Percentiles rank a stretch among this genome's conserved stretches.
Conservation (phyloP, 2,888 invertebrate genomes). For the Tenodera sinensis region DNA sequence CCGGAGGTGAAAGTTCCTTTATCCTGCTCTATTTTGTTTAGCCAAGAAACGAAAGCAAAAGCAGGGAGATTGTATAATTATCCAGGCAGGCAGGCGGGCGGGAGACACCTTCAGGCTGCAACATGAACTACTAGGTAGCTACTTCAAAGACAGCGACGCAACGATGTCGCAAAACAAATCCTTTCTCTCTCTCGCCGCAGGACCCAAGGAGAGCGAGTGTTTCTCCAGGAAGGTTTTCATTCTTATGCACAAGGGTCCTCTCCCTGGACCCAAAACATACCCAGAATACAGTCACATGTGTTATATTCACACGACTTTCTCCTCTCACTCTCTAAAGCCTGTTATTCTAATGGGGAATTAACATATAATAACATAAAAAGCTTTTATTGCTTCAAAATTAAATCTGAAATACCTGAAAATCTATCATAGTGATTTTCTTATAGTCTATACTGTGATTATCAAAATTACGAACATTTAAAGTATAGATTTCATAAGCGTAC, state of each 20-base stretch:
- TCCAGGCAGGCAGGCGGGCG: neutral
- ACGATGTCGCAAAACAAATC: neutral
- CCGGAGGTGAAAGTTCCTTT: neutral
- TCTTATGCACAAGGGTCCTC: neutral
- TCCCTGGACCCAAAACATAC: neutral
- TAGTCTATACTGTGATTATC: too few relatives aligned
- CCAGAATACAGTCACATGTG: too few relatives aligned
- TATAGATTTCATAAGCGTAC: too few relatives aligned
- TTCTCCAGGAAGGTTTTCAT: neutral
- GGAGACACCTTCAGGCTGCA: neutral
- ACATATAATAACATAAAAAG: too few relatives aligned
- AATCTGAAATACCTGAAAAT: too few relatives aligned
- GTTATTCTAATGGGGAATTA: too few relatives aligned
- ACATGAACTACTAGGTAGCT: neutral
- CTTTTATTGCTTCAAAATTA: too few relatives aligned
- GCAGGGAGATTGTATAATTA: neutral
- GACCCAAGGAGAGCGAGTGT: neutral
- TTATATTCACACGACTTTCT: too few relatives aligned
- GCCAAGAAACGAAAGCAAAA: neutral
- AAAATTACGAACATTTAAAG: too few relatives aligned
- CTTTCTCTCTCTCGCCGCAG: neutral
- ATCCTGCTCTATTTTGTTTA: neutral
- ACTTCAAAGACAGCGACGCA: neutral
- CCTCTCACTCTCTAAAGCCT: too few relatives aligned
- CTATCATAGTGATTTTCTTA: too few relatives aligned